Percentiles rank a stretch among this genome's conserved stretches.
These are phyloP conservation scores for Rhinoraja longicauda DNA, from an alignment of 2,797 vertebrate genomes.

Conservation along the genomic window DNA sequence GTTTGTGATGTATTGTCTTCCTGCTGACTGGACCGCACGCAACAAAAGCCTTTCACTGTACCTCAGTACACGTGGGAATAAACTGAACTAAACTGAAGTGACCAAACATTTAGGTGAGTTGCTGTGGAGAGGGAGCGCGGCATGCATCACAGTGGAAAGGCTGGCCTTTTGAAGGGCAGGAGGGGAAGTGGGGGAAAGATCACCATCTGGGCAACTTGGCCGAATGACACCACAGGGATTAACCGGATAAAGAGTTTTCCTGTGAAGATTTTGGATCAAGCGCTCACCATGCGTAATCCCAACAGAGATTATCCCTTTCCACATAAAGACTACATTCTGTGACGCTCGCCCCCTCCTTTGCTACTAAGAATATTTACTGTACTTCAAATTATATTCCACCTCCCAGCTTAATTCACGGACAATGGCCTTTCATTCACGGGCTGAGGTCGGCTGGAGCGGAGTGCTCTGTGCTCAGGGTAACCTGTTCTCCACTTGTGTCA, in stretches of 20 bases:
- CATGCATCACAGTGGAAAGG: too few relatives aligned
- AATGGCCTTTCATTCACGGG: constrained; percentile 20
- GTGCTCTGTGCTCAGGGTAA: neutral
- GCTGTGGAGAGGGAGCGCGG: too few relatives aligned
- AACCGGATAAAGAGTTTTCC: constrained; percentile 12
- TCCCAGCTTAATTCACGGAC: constrained; percentile 3
- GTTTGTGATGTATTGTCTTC: too few relatives aligned
- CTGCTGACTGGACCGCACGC: too few relatives aligned
- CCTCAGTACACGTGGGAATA: too few relatives aligned
- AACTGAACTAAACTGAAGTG: too few relatives aligned
- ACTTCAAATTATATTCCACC: neutral
- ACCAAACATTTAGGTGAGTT: too few relatives aligned
- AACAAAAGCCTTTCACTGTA: too few relatives aligned
- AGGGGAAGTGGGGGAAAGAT: neutral
- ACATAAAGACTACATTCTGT: constrained; percentile 22
- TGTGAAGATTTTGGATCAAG: constrained; percentile 16
- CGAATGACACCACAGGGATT: neutral
- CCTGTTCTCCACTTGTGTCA: neutral
- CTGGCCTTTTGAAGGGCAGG: too few relatives aligned
- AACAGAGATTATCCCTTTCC: constrained; percentile 27
- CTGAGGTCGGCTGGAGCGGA: neutral
- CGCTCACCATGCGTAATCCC: neutral
- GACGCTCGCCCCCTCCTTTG: neutral
- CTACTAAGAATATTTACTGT: constrained; percentile 5
- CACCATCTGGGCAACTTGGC: neutral